Conservation (phyloP, 2,797 vertebrate genomes). For the Paratrypauchen microcephalus region DNA sequence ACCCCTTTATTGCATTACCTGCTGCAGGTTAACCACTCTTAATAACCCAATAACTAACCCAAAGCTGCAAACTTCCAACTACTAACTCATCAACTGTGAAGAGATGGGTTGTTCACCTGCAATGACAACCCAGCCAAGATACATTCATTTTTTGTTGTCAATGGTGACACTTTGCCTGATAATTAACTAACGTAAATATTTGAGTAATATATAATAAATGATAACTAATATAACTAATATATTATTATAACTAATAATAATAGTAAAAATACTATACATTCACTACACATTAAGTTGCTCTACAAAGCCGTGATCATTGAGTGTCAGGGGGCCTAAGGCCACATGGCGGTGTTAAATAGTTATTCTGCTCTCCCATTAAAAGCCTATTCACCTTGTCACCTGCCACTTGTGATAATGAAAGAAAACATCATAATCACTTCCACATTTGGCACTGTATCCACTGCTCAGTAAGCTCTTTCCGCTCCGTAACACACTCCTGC, state of each 20-base stretch:
- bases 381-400: slow-evolving; percentile 73
- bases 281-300: slow-evolving; percentile 12
- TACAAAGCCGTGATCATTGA: slow-evolving; percentile 8
- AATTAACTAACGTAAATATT: not conserved
- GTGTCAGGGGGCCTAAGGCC: slow-evolving; percentile 46
- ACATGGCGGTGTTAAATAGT: slow-evolving; percentile 57
- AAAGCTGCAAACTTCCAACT: too few relatives aligned
- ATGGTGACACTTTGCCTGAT: not conserved
- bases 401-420: slow-evolving; percentile 73
- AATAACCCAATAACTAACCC: too few relatives aligned
- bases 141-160: not conserved
- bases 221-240: too few relatives aligned
- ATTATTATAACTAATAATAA: too few relatives aligned
- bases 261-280: not conserved
- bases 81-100: too few relatives aligned
- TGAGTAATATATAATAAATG: not conserved
- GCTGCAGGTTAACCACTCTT: too few relatives aligned
- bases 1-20: too few relatives aligned
- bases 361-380: slow-evolving; percentile 65
- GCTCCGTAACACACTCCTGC: not conserved
- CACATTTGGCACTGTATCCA: slow-evolving; percentile 48
- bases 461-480: slow-evolving; percentile 1
- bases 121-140: not conserved
- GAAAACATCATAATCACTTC: slow-evolving; percentile 70
- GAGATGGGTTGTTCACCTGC: too few relatives aligned